Percentiles rank a stretch among this genome's conserved stretches.
Evolutionary conservation across 2,113 vertebrate genomes (phyloP).

Genomic region (Neolamprologus kungweensis): DNA sequence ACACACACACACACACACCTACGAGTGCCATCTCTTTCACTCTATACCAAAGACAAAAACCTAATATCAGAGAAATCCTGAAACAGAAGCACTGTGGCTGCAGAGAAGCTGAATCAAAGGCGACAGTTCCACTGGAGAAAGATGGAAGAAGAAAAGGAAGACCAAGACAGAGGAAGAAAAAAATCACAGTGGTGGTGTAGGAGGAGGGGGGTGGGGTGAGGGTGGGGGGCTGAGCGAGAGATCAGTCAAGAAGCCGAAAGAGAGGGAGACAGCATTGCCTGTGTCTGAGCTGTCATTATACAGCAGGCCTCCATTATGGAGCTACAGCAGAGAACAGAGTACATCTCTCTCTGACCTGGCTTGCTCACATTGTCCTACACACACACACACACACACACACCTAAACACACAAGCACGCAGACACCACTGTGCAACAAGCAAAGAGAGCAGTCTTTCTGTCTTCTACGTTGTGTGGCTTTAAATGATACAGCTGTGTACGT

Average conservation of each 20-base stretch:
- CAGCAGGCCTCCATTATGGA: conserved; percentile 62
- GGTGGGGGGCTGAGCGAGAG: not conserved
- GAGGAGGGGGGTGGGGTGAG: not conserved
- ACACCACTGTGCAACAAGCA: not conserved
- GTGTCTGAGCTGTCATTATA: conserved; percentile 52
- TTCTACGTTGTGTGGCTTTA: conserved; percentile 20
- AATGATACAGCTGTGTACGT: not conserved
- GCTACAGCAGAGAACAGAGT: conserved; percentile 43
- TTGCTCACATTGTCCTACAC: conserved; percentile 1
- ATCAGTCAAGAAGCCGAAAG: conserved; percentile 5
- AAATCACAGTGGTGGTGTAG: not conserved
- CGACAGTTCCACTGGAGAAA: conserved; percentile 11
- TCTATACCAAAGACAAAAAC: conserved; percentile 11
- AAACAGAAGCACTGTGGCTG: not conserved
- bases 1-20: not conserved
- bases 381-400: not conserved
- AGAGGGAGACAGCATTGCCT: conserved; percentile 24
- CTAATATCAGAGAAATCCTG: conserved; percentile 33
- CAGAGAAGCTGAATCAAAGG: conserved; percentile 28
- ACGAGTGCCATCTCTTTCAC: not conserved
- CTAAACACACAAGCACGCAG: not conserved
- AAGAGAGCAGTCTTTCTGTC: conserved; percentile 24
- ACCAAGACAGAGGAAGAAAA: not conserved
- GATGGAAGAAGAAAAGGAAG: not conserved
- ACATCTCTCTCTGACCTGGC: conserved; percentile 42